Conservation (phyloP, 2,888 invertebrate species). For the Muschampia plurimacula region DNA sequence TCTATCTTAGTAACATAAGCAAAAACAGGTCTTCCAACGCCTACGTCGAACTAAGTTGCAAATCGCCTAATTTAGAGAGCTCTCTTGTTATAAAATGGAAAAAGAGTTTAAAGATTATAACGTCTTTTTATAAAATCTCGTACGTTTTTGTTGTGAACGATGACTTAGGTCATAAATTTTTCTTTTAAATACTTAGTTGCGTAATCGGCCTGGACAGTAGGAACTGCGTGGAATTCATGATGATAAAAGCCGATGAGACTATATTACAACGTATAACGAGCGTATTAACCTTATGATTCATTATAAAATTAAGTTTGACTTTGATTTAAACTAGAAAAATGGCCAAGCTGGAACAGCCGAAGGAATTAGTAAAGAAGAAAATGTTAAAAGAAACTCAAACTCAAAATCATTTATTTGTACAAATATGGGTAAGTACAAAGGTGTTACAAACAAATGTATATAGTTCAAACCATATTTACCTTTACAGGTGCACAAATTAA, state of each 20-base stretch:
- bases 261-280: too few relatives aligned
- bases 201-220: not conserved
- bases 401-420: too few relatives aligned
- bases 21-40: constrained; percentile 18
- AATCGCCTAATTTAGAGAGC: not conserved
- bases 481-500: too few relatives aligned
- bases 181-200: not conserved
- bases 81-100: not conserved
- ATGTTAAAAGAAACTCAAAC: too few relatives aligned
- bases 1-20: constrained; percentile 1
- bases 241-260: too few relatives aligned
- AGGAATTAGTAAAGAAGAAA: not conserved
- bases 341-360: not conserved
- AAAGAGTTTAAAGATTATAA: not conserved
- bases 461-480: too few relatives aligned
- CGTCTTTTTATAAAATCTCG: not conserved
- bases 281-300: too few relatives aligned
- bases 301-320: too few relatives aligned
- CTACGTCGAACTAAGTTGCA: not conserved
- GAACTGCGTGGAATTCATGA: not conserved
- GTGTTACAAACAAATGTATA: too few relatives aligned
- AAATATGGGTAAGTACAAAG: too few relatives aligned
- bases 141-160: not conserved
- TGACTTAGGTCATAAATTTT: not conserved
- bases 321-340: too few relatives aligned